Base-by-base conservation (phyloP, 2,113 vertebrate genomes). In the Hystrix cristata region DNA sequence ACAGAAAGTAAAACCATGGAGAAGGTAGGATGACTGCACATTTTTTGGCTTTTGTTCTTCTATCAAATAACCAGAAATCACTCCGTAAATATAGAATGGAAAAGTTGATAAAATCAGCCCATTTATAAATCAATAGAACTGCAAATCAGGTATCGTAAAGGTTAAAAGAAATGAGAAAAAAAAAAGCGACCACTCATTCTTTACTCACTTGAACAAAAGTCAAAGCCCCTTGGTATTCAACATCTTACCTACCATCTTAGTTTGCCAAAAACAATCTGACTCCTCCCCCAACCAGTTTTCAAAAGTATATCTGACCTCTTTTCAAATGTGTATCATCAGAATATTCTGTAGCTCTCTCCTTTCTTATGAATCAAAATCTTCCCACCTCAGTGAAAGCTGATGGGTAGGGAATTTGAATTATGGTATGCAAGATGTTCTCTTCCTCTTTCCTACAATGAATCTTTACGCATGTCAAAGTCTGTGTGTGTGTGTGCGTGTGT, bases 341-440 rank as follows among this genome's bases (percentile, higher is more conserved):
- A 34, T 69, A 91, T 31, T 76, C 60, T 81, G 55, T 57, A 94
- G 23, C 29, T n/a, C 0, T 69, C 29, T 87, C 7, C 34, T 83
- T 92, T 60, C 27, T 74, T 87, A 2, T n/a, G 16, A 81, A 46
- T 92, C 46, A 92, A 89, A 93, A 79, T 65, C 46, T 59, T 88
- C 62, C 87, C 2, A 95, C 1, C 8, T 13, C 12, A 96, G 27
- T 31, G 60, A 21, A 51, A 91, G n/a, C 34, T 46, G 46, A 91
- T 13, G 15, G 9, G 7, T 80, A 5, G 1, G 16, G 48, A 79
- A 91, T 84, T 12, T 86, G 27, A 87, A 55, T 13, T 64, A 46
- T 9, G 8, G 38, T 53, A 48, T 55, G 21, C 5, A 79, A 8
- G 29, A 76, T 9, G 12, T 4, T 69, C 12, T 46, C 7, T 14